Evolutionary conservation across 1,140 invertebrate species (phyloP), one percentile per base, ranked within the genome.

Genomic region (Hycleus cichorii): DNA sequence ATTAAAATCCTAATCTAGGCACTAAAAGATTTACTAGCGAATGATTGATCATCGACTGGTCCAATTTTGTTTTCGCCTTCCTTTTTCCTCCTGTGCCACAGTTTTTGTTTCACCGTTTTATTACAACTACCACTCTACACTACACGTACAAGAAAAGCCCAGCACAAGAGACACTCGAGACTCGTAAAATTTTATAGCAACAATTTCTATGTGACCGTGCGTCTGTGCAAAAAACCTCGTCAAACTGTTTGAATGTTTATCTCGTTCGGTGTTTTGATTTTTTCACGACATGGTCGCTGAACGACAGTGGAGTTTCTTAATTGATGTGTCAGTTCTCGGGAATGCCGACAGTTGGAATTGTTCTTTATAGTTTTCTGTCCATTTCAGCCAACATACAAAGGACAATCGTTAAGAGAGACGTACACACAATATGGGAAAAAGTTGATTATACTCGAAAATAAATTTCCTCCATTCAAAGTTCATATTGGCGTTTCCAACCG

Each of bases 251-350:
- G 32, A 64, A 64, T 64, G 62, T 61, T 66, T 61, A 64, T 59
- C 32, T 32, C 47, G 47, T 62, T 59, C 57, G 59, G 64, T 66
- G 64, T 66, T 66, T 66, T 66, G 64, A 66, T 66, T 66, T 66
- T 65, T 65, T 66, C 61, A 56, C 32, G 64, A 64, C 64, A 64
- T 62, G 62, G 54, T 60, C 59, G 9, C 39, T 39, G 39, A 1
- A 6, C 39, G 32, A 32, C 4, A 32, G 32, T 32, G 32, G 32
- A 42, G 9, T 40, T 50, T 60, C 62, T 64, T 64, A 66, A 66
- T 66, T 66, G 64, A 66, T 66, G 64, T 66, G 64, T 66, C 59
- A 66, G 62, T 66, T 66, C 62, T 62, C 46, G 59, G 62, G 62
- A 66, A 66, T 57, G 64, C 64, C 64, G 62, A 60, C 64, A 59